Evolutionary conservation across 35 echinoderm and acorn worm genomes (phyloP), one percentile per base, ranked within the genome.

Genomic region (Heliocidaris erythrogramma): DNA sequence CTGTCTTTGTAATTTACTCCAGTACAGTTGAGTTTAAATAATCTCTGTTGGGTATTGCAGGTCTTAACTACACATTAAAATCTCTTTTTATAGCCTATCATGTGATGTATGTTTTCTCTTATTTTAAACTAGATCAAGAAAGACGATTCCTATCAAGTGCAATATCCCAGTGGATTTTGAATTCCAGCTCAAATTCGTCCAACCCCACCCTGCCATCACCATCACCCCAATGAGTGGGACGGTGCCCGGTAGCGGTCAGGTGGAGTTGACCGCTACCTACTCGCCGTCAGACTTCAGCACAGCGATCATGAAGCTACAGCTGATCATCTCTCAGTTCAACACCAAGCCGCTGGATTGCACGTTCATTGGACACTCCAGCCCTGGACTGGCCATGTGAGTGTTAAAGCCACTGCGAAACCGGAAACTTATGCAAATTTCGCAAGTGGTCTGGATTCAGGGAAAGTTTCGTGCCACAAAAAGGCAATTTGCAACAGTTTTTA

Each of bases 161-260:
- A 95, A 97, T 91, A 96, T 95, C 65, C 98, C 98, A 7, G 91
- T 99, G 29, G 98, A 99, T 93, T 99, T 99, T 96, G 98, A 99
- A 71, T 99, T 97, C 94, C 92, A 97, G 84, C 88, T 99, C 16
- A 95, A 97, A 42, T 99, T 95, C 84, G 85, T 95, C 60, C 97
- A 99, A 88, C 97, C 95, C 31, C 97, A 99, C 85, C 96, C 97
- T 8, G 95, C 98, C 10, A 97, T 97, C 86, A 69, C 91, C 18
- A 96, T 99, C 47, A 94, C 94, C n/a, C 98, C 98, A 0, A 90
- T 97, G 60, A 92, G 56, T 48, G 98, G 98, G 21, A 93, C 97
- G 9, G 95, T 99, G 30, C 98, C 98, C 5, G 98, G 92, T n/a
- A 96, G 97, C 60, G 97, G 97, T 6, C 94, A 99, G 53, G 90